phyloP scores from a whole-genome alignment of 2,888 invertebrate species.

The Campoplex capitator region DNA sequence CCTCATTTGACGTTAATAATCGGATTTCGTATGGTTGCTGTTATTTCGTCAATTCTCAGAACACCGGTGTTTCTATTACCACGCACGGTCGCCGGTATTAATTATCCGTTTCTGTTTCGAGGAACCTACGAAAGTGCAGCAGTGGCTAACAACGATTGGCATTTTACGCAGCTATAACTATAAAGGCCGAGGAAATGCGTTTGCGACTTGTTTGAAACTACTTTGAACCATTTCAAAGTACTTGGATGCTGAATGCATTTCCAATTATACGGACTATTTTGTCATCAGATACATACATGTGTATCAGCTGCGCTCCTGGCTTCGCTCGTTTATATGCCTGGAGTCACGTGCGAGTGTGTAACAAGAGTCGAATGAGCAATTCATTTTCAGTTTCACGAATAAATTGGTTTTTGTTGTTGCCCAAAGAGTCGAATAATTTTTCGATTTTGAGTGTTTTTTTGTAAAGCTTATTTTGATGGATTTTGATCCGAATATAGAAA shows the following conservation, averaged over 20 bases:
- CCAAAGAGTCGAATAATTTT: background rate
- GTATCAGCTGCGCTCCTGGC: no score
- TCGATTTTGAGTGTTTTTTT: no score
- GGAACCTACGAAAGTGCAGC: constrained; percentile 13
- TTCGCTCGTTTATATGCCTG: no score
- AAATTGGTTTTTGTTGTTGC: background rate
- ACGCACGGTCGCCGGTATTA: background rate
- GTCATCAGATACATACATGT: no score
- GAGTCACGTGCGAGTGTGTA: background rate
- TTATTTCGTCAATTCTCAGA: constrained; percentile 19
- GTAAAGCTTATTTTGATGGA: no score
- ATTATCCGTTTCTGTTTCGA: constrained; percentile 7
- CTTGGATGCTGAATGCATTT: constrained; percentile 66
- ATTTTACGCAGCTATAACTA: constrained; percentile 77
- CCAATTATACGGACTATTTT: constrained; percentile 9
- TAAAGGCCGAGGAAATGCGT: constrained; percentile 70
- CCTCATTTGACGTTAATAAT: background rate
- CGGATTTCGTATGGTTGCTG: background rate
- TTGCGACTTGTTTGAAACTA: constrained; percentile 56
- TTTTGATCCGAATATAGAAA: no score
- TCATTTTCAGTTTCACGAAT: background rate
- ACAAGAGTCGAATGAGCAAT: background rate
- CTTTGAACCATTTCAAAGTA: constrained; percentile 72
- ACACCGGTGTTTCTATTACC: constrained; percentile 21
- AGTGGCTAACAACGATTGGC: constrained; percentile 70